phyloP scores from a whole-genome alignment of 2,888 invertebrate species.

The Sinhomidia bicolor region DNA sequence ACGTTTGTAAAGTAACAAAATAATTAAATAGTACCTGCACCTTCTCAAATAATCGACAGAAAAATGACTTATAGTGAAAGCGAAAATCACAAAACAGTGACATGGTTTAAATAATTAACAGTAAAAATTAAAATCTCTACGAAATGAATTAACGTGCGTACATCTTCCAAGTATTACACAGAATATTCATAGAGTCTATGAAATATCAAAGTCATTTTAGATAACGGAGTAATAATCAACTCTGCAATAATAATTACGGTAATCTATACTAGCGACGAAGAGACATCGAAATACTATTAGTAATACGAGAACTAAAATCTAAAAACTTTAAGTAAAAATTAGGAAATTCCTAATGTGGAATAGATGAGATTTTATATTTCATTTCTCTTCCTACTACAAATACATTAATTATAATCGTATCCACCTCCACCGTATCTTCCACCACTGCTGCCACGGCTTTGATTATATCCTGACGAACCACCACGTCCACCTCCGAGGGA shows the following conservation, averaged over 20 bases:
- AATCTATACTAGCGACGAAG: neutral
- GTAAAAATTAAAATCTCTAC: neutral
- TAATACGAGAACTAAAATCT: conserved; percentile 18
- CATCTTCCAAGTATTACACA: neutral
- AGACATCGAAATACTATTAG: neutral
- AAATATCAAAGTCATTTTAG: conserved; percentile 10
- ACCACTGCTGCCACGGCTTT: conserved; percentile 48
- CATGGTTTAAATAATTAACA: neutral
- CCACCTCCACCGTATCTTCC: conserved; percentile 30
- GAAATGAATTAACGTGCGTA: neutral
- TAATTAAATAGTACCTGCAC: neutral
- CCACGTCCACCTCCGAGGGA: conserved; percentile 62
- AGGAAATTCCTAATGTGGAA: conserved; percentile 48
- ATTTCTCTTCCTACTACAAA: conserved; percentile 5
- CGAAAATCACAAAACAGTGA: neutral
- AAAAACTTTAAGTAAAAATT: conserved; percentile 37
- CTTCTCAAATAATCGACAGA: neutral
- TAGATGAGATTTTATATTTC: conserved; percentile 53
- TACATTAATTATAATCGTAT: conserved; percentile 60
- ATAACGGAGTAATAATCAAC: conserved; percentile 18
- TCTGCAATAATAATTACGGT: neutral
- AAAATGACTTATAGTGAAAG: neutral
- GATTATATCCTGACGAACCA: conserved; percentile 49
- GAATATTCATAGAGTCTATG: neutral
- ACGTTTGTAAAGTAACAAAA: conserved; percentile 24